Evolutionary conservation across 92 coral and sea anemone species (phyloP), one percentile per base, ranked within the genome.

Genomic region (Siderastrea siderea): DNA sequence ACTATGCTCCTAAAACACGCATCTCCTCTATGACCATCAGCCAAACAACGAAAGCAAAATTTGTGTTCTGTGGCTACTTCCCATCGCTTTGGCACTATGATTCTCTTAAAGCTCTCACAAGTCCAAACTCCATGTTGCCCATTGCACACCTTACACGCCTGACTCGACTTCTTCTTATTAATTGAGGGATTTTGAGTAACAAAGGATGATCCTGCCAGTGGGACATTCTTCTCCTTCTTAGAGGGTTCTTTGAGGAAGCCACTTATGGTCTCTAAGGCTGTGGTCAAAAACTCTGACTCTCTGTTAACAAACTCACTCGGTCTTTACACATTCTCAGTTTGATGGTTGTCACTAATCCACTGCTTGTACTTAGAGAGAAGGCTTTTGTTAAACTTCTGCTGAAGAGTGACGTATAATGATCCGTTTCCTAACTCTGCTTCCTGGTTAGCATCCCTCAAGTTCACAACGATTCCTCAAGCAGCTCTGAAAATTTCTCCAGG

Each of bases 381-480:
- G 54, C 49, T 55, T 17, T 76, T 79, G n/a, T n/a, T n/a, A n/a
- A n/a, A n/a, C n/a, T n/a, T n/a, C n/a, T n/a, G 68, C 61, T 90
- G 88, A 3, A 93, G 63, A 4, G 88, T 84, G 68, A 85, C 80
- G 79, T 90, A 90, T 13, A 90, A 87, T 19, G 90, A 77, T 10
- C 93, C 93, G 86, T 75, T 90, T 17, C 93, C 95, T 57, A 93
- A 64, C 67, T 93, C 93, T 43, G 87, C 90, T 46, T 82, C 89
- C 68, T 87, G 90, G 3, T 83, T 82, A 45, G 90, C 96, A 71
- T 93, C 93, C 59, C 14, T 90, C 15, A 90, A 52, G 86, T 78
- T 93, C 11, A 93, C 92, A 19, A 87, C 91, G 3, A 86, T n/a
- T 47, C 59, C 54, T 91, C 92, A 38, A 87, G 89, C 48, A 87